Base-by-base conservation (phyloP, 2,888 invertebrate species). In the Ormyrus labotus region DNA sequence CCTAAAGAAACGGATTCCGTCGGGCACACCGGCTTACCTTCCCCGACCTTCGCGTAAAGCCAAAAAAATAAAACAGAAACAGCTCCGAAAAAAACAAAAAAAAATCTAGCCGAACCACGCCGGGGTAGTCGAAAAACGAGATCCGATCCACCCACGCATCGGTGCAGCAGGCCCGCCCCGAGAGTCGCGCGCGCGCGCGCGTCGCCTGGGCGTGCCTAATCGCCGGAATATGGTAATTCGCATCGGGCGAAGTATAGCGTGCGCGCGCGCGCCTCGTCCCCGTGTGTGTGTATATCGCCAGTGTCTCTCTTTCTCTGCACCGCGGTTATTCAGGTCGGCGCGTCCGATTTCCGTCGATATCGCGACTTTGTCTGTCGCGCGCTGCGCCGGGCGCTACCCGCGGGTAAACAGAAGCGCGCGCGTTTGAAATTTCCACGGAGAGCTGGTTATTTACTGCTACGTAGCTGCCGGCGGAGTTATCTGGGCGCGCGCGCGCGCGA, bases 201-300 rank as follows among this genome's bases (percentile, higher is more conserved):
- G 19, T 55, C 48, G 47, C 7, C 19, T 72, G 78, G 70, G 76
- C 74, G 74, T 60, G 78, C 78, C 80, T 83, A 81, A 82, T 83
- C 78, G 77, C 73, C 80, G 71, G 80, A 81, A 82, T 83, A 82
- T 83, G 82, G 71, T 83, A 82, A 82, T 81, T 81, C 70, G 65
- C 34, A 79, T 82, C 79, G 76, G 70, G n/a, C 51, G 63, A 6
- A 6, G 8, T 19, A 19, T 2, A 19, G 9, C 0, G 50, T 48
- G 53, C 8, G 34, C 34, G 34, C 34, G 4, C 34, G 19, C 1
- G 19, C 19, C 19, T 19, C 19, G 19, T 19, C 1, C 2, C 19
- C 19, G 19, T 19, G 19, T 19, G 19, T 19, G 19, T 19, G 1
- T 19, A 0, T 19, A 0, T 53, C 48, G 70, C 19, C 10, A 5